Evolutionary conservation across 2,888 invertebrate species (phyloP).

Genomic region (Ceramica pisi): DNA sequence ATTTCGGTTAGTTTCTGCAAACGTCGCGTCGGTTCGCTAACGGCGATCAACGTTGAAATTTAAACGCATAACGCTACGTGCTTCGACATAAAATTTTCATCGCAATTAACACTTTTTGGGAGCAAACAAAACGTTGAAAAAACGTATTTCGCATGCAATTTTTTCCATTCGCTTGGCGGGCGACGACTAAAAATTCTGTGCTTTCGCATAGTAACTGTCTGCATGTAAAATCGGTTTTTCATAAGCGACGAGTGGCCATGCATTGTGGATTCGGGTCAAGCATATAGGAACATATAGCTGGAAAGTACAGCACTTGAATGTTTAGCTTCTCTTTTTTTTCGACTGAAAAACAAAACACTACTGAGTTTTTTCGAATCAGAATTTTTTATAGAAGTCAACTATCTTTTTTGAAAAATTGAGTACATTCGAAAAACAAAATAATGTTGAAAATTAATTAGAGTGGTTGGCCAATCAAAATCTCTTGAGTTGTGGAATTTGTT

Average conservation of each 20-base stretch:
- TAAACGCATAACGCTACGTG: constrained; percentile 28
- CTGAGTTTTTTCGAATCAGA: neutral
- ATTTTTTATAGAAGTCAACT: neutral
- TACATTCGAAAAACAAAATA: too few species aligned
- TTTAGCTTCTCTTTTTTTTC: constrained; percentile 6
- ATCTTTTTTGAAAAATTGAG: too few species aligned
- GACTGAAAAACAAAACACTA: constrained; percentile 10
- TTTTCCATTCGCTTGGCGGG: constrained; percentile 36
- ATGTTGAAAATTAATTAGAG: too few species aligned
- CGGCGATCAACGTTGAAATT: constrained; percentile 3
- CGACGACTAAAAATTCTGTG: constrained; percentile 34
- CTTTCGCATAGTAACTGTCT: constrained; percentile 27
- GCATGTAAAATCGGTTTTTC: constrained; percentile 52
- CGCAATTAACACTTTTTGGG: constrained; percentile 50
- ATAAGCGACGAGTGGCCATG: constrained; percentile 38
- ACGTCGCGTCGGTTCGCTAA: neutral
- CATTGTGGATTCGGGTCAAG: constrained; percentile 53
- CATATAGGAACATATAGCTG: constrained; percentile 3
- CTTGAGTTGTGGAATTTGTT: too few species aligned
- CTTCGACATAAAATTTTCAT: constrained; percentile 48
- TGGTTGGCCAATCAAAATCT: too few species aligned
- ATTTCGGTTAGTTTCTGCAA: constrained; percentile 1
- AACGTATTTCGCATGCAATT: constrained; percentile 31
- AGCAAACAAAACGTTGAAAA: constrained; percentile 37
- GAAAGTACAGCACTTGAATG: constrained; percentile 3